These are phyloP conservation scores for Amblyopsis hoosieri DNA, from an alignment of 2,797 vertebrate genomes.

Conservation along the genomic window DNA sequence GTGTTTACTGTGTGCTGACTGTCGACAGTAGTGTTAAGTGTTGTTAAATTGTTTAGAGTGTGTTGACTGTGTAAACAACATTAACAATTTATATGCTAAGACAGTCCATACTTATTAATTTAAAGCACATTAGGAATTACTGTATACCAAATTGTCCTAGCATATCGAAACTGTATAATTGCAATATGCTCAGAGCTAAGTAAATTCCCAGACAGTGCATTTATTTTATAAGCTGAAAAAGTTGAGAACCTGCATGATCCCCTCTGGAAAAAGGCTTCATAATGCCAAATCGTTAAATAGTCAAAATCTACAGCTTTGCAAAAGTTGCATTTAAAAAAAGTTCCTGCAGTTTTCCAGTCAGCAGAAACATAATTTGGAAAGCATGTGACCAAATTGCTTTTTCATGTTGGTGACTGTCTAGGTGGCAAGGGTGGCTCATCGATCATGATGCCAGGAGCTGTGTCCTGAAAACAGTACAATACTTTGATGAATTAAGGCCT, in stretches of 20 bases:
- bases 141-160: too few relatives aligned
- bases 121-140: background rate
- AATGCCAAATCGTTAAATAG: background rate
- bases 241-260: background rate
- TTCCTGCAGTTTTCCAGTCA: background rate
- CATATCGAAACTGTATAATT: background rate
- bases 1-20: too few relatives aligned
- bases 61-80: too few relatives aligned
- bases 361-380: background rate
- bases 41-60: too few relatives aligned
- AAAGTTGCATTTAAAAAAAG: background rate
- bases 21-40: too few relatives aligned
- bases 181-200: background rate
- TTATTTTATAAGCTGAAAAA: background rate
- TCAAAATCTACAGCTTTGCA: background rate
- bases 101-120: conserved; percentile 1
- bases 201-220: background rate
- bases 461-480: too few relatives aligned
- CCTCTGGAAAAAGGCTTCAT: background rate
- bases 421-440: too few relatives aligned
- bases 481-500: background rate
- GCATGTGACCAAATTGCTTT: too few relatives aligned
- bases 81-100: background rate
- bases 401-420: too few relatives aligned
- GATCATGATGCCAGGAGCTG: background rate